Conservation (phyloP, 2,113 vertebrate genomes). For the Oreochromis niloticus region DNA sequence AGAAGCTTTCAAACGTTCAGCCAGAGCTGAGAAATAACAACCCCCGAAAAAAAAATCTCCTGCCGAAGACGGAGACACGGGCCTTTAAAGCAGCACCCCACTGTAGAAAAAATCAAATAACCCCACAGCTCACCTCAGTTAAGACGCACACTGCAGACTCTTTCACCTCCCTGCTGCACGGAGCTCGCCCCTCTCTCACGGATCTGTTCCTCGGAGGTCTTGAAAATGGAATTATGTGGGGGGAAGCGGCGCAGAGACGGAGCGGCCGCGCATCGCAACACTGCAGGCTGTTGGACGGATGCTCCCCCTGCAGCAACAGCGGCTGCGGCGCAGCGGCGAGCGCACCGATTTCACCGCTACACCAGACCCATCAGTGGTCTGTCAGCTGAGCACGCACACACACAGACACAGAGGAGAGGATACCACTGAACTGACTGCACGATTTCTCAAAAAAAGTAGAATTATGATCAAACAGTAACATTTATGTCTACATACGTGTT, state of each 20-base stretch:
- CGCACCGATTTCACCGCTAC: not conserved
- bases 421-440: not conserved
- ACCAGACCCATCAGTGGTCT: not conserved
- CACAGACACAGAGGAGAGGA: not conserved
- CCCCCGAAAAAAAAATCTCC: not conserved
- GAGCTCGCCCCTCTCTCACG: not conserved
- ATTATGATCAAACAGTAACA: not conserved
- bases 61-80: not conserved
- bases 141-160: not conserved
- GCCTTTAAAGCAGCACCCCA: not conserved
- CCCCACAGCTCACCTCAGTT: conserved; percentile 27
- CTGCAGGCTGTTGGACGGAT: conserved; percentile 10
- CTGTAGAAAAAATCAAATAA: not conserved
- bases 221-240: not conserved
- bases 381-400: not conserved
- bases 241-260: not conserved
- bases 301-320: conserved; percentile 22
- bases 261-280: not conserved
- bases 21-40: not conserved
- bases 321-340: not conserved
- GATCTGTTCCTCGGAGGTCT: not conserved
- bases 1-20: not conserved
- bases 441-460: rapidly evolving
- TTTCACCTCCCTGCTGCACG: not conserved
- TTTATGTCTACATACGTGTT: not conserved